phyloP scores from a whole-genome alignment of 2,888 invertebrate genomes.

The Tortrix viridana region DNA sequence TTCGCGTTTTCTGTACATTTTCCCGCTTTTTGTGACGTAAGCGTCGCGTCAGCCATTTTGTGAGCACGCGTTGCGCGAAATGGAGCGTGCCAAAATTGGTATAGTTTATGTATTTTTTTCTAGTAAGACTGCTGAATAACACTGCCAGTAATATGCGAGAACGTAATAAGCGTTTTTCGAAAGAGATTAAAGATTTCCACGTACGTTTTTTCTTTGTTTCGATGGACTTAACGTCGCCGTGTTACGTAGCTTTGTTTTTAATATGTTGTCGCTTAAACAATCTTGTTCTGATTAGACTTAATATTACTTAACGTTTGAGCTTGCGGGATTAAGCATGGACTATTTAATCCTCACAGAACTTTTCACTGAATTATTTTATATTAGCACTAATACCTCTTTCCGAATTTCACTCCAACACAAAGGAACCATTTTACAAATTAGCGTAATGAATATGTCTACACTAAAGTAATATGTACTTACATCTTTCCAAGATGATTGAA shows the following conservation, averaged over 20 bases:
- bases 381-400: constrained; percentile 43
- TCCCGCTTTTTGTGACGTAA: constrained; percentile 11
- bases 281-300: too few relatives aligned
- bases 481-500: constrained; percentile 48
- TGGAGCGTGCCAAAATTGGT: constrained; percentile 33
- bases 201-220: background rate
- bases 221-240: too few relatives aligned
- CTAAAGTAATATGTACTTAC: constrained; percentile 47
- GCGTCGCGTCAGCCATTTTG: constrained; percentile 36
- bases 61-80: constrained; percentile 26
- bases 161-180: constrained; percentile 17
- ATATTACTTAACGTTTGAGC: background rate
- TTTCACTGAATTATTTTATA: constrained; percentile 38
- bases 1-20: constrained; percentile 19
- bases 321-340: background rate
- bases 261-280: too few relatives aligned
- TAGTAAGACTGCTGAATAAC: constrained; percentile 35
- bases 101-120: constrained; percentile 27
- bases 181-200: background rate
- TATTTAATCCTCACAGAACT: background rate
- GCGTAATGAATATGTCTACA: constrained; percentile 49
- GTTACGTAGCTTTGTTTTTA: too few relatives aligned
- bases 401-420: constrained; percentile 53
- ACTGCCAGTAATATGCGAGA: constrained; percentile 32
- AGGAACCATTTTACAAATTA: constrained; percentile 55